phyloP scores from a whole-genome alignment of 2,797 vertebrate species.

The Anguilla anguilla region DNA sequence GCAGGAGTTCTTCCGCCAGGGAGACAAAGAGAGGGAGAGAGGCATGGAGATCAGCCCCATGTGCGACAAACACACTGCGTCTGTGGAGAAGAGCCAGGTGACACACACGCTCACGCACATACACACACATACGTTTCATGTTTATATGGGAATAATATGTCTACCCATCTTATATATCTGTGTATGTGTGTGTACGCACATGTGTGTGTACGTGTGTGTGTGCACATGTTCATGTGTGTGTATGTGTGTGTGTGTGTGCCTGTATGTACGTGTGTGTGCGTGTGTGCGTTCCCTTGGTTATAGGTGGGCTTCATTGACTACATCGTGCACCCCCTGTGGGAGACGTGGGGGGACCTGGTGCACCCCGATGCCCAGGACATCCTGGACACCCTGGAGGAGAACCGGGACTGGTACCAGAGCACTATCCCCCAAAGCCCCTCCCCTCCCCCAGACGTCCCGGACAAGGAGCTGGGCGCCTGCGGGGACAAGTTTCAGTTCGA shows the following conservation, averaged over 20 bases:
- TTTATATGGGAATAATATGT: not conserved
- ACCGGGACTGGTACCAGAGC: conserved; percentile 92
- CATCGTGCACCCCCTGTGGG: conserved; percentile 96
- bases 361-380: conserved; percentile 98
- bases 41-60: conserved; percentile 81
- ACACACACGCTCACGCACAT: not conserved
- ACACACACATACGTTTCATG: not conserved
- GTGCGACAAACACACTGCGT: conserved; percentile 77
- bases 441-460: conserved; percentile 76
- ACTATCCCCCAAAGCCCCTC: conserved; percentile 89
- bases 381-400: conserved; percentile 91
- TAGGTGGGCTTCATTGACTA: conserved; percentile 98
- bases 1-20: conserved; percentile 80
- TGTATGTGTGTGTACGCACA: conserved; percentile 49
- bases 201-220: too few species aligned
- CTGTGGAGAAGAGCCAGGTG: conserved; percentile 81
- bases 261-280: not conserved
- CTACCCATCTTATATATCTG: not conserved
- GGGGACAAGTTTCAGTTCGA: conserved; percentile 86
- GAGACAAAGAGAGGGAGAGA: conserved; percentile 73
- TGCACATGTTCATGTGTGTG: conserved; percentile 60
- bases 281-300: not conserved
- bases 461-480: conserved; percentile 73
- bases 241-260: too few species aligned
- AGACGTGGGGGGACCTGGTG: conserved; percentile 97